These are phyloP conservation scores for Gambelia wislizenii DNA, from an alignment of 2,797 vertebrate species.

Conservation along the genomic window DNA sequence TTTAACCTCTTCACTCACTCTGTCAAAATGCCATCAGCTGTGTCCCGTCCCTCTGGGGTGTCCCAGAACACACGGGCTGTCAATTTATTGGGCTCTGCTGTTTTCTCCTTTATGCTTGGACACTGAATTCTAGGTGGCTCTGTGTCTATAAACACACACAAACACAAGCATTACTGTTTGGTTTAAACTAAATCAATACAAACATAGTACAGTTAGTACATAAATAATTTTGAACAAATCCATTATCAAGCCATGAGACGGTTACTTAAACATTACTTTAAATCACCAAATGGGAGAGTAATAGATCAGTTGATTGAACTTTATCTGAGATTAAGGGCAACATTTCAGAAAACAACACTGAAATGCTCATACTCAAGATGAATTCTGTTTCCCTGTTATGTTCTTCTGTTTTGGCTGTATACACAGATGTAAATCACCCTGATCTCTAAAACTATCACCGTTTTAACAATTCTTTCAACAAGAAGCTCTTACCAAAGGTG, in stretches of 20 bases:
- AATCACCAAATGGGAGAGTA: not conserved
- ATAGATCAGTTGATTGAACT: not conserved
- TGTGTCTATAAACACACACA: conserved; percentile 80
- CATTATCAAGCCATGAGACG: not conserved
- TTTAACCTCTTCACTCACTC: conserved; percentile 84
- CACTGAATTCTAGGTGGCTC: conserved; percentile 95
- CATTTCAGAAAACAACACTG: not conserved
- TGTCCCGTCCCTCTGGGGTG: conserved; percentile 93
- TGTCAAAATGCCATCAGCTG: conserved; percentile 95
- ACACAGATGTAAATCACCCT: not conserved
- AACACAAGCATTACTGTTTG: not conserved
- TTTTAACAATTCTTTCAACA: too few species aligned
- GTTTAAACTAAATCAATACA: not conserved
- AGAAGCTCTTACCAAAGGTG: not conserved
- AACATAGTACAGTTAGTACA: not conserved
- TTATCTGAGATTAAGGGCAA: not conserved
- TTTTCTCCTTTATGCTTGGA: conserved; percentile 93
- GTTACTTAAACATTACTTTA: not conserved
- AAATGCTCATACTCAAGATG: not conserved
- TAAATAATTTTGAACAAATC: not conserved
- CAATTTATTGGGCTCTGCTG: conserved; percentile 92
- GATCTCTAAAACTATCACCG: not conserved
- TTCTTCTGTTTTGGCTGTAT: not conserved
- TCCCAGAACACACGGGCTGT: conserved; percentile 94
- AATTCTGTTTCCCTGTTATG: not conserved